Conservation (phyloP, 2,113 vertebrate genomes). For the Nymphicus hollandicus region DNA sequence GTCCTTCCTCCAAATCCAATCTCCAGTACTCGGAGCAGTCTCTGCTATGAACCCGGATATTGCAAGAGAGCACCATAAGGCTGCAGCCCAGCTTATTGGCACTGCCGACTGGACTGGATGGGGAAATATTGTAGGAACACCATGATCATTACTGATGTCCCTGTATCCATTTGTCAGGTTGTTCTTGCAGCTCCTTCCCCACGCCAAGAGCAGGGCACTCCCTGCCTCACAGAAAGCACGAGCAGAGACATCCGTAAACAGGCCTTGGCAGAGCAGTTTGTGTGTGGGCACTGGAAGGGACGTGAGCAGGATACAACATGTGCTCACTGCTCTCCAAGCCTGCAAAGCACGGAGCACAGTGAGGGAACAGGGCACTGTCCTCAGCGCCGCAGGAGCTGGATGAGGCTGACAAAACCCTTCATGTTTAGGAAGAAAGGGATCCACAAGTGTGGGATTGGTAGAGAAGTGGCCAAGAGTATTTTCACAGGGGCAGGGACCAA, state of each 20-base stretch:
- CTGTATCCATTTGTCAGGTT: background rate
- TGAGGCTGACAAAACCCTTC: background rate
- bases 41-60: accelerated
- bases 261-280: background rate
- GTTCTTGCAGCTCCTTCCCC: background rate
- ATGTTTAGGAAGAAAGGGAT: accelerated
- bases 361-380: background rate
- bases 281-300: background rate
- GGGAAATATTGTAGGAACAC: background rate
- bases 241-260: background rate
- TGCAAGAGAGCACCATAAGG: background rate
- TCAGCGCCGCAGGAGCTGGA: accelerated
- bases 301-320: background rate
- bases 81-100: background rate
- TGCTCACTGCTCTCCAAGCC: background rate
- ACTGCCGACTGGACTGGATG: background rate
- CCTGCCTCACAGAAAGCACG: background rate
- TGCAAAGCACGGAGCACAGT: background rate
- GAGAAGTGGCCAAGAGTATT: background rate
- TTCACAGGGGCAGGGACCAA: background rate
- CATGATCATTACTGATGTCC: accelerated
- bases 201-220: accelerated
- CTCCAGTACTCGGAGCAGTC: background rate
- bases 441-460: background rate
- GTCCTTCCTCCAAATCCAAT: background rate